Evolutionary conservation across 2,113 vertebrate species (phyloP), one percentile per base, ranked within the genome.

Genomic region (Diadophis punctatus): DNA sequence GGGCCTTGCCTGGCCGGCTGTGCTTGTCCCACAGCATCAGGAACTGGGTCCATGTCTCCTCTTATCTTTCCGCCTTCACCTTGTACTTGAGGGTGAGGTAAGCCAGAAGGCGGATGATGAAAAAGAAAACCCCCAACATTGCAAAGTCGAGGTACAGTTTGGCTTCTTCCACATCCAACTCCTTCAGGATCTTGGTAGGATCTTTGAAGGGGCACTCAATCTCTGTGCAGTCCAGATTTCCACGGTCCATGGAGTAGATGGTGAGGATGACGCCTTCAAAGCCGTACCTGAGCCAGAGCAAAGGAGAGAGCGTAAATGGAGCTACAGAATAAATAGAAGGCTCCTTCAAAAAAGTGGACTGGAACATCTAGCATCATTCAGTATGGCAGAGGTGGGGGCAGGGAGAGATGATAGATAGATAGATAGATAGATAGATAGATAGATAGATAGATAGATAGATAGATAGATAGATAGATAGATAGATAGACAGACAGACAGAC

Each of bases 81-180:
- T 99, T 98, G 97, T 99, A 99, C 92, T 99, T 98, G 94, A 99
- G 98, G 34, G 99, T 99, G 93, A 99, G 97, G 96, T 99, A 99
- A 5, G 99, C 99, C 95, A 99, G 97, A 58, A 99, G 97, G 95
- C 99, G 97, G 93, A 99, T 97, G 92, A 98, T 86, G 93, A 99
- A 0, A n/a, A 99, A 99, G 97, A 99, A 99, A 94, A 98, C 97
- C 27, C 98, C 99, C 94, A 99, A 97, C 93, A 99, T 98, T 90
- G 99, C 98, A 97, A 99, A 99, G 97, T 99, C 99, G 96, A 99
- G 96, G 30, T 99, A 99, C 91, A 99, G 98, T 97, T 99, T 99
- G 56, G 98, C 98, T 1, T 99, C 98, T 96, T 99, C 98, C 94
- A 99, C 99, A 0, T 99, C 98, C 95, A 99, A 96, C 6, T 98